Conservation (phyloP, 2,888 invertebrate genomes). For the Cistogaster globosa region DNA sequence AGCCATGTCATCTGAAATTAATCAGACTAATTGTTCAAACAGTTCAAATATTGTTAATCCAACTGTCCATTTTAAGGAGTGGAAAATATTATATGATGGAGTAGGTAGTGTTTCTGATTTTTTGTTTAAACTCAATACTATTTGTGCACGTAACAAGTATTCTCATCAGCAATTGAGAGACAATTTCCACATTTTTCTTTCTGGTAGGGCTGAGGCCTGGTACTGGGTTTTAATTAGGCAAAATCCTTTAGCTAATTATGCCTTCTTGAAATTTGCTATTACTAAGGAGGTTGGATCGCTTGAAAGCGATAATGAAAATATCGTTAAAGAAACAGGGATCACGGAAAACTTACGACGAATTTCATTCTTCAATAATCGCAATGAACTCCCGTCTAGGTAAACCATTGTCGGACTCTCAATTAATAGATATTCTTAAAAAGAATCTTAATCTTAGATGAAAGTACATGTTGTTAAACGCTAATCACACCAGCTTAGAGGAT, state of each 20-base stretch:
- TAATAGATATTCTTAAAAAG: slow-evolving; percentile 21
- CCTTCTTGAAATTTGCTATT: too few relatives aligned
- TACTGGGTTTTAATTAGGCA: slow-evolving; percentile 13
- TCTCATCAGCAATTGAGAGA: slow-evolving; percentile 7
- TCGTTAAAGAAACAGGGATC: background rate
- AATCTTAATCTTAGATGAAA: background rate
- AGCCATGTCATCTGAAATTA: background rate
- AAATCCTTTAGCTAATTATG: background rate
- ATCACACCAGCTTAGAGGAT: slow-evolving; percentile 3
- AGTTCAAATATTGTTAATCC: too few relatives aligned
- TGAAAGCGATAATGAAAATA: slow-evolving; percentile 12
- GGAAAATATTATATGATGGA: background rate
- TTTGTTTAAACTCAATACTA: slow-evolving; percentile 2
- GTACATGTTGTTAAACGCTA: slow-evolving; percentile 8
- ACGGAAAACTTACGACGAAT: slow-evolving; percentile 5
- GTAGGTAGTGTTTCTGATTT: slow-evolving; percentile 11
- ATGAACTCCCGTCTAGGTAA: slow-evolving; percentile 13
- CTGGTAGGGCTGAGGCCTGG: slow-evolving; percentile 13
- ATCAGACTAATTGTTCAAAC: background rate
- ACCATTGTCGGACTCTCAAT: slow-evolving; percentile 1
- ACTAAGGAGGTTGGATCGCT: slow-evolving; percentile 8
- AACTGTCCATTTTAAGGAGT: too few relatives aligned
- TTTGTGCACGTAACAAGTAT: background rate
- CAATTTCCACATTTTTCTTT: slow-evolving; percentile 12
- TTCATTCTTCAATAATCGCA: slow-evolving; percentile 3